Evolutionary conservation across 2,797 vertebrate genomes (phyloP).

Genomic region (Tragelaphus oryx): DNA sequence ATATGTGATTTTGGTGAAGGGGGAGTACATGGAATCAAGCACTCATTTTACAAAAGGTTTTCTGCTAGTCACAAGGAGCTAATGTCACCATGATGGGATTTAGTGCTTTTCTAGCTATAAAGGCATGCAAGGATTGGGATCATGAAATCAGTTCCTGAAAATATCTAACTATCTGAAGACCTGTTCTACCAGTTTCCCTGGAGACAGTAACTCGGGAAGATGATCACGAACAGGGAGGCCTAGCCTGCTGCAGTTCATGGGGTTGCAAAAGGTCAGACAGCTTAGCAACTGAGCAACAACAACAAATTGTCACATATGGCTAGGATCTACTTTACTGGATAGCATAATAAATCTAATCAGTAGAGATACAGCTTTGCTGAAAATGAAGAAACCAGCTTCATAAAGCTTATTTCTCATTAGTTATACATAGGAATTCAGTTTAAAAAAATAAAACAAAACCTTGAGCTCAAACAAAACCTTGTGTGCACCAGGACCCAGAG

Average conservation of each 20-base stretch:
- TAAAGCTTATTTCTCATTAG: background rate
- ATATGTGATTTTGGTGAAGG: background rate
- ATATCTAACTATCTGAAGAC: background rate
- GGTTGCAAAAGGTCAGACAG: background rate
- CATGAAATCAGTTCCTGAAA: background rate
- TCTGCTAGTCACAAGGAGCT: background rate
- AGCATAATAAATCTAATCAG: background rate
- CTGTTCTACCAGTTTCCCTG: background rate
- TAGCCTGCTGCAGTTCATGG: background rate
- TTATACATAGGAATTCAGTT: background rate
- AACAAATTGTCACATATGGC: background rate
- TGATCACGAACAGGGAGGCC: background rate
- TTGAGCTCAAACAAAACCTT: background rate
- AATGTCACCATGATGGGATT: background rate
- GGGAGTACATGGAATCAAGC: background rate
- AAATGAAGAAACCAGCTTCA: background rate
- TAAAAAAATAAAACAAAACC: background rate
- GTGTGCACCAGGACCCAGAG: rapidly evolving
- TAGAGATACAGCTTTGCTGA: background rate
- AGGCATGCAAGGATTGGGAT: background rate
- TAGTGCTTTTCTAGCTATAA: background rate
- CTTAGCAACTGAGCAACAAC: background rate
- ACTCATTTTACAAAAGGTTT: background rate
- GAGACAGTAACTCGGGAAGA: background rate
- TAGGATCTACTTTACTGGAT: background rate